Conservation (phyloP, 2,888 invertebrate genomes). For the Peribatodes rhomboidaria region DNA sequence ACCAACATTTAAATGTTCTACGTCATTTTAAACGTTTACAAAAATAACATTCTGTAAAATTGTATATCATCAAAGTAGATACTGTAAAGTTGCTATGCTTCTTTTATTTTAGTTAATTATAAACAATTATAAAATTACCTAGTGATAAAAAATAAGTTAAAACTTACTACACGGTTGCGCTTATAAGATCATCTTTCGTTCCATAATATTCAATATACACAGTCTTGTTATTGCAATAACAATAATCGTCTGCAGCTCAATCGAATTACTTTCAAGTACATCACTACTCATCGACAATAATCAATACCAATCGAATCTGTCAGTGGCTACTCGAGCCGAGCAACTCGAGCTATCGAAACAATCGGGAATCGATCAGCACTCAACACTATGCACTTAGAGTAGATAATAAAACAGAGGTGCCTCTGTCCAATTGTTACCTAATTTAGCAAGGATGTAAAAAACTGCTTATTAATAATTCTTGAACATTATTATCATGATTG, state of each 20-base stretch:
- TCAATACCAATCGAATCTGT: conserved; percentile 41
- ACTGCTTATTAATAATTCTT: too few relatives aligned
- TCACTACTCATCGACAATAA: conserved; percentile 40
- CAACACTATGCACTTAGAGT: conserved; percentile 41
- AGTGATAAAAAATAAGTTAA: too few relatives aligned
- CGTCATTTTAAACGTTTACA: conserved; percentile 4
- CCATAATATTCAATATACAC: conserved; percentile 2
- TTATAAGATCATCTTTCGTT: neutral
- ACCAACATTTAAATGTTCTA: neutral
- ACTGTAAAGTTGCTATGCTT: neutral
- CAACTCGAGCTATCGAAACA: conserved; percentile 42
- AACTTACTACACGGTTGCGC: too few relatives aligned
- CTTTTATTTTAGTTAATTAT: neutral
- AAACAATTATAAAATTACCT: too few relatives aligned
- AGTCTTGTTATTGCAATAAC: conserved; percentile 7
- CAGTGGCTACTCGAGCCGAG: conserved; percentile 40
- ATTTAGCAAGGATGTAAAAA: neutral
- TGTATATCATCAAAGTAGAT: neutral
- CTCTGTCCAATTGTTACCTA: neutral
- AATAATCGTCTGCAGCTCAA: conserved; percentile 21
- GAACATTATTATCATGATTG: too few relatives aligned
- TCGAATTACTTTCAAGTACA: conserved; percentile 28
- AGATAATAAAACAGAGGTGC: conserved; percentile 34
- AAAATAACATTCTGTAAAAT: conserved; percentile 1
- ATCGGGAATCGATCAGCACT: conserved; percentile 33